Conservation (phyloP, 2,888 invertebrate genomes). For the Gastracanthus pulcherrimus region DNA sequence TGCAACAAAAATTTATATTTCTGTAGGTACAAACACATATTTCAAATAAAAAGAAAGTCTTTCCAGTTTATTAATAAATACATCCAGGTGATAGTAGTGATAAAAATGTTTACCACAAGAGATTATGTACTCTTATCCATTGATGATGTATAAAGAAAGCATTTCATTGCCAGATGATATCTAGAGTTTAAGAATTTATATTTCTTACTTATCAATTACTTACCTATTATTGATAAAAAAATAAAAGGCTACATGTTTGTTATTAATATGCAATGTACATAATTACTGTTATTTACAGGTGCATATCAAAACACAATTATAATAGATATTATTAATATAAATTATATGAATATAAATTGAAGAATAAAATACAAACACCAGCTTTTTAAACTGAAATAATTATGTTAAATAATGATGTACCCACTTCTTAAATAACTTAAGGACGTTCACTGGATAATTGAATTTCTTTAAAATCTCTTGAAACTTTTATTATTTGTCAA, state of each 20-base stretch:
- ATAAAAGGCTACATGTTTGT: not conserved
- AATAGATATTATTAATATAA: no score
- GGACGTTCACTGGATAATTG: no score
- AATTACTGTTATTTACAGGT: no score
- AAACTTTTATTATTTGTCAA: no score
- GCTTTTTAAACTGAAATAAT: no score
- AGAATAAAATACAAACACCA: no score
- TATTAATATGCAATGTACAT: not conserved
- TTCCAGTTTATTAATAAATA: slow-evolving; percentile 2
- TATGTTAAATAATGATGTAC: no score
- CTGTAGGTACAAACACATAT: not conserved
- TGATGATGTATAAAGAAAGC: not conserved
- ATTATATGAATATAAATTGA: no score
- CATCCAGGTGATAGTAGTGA: not conserved
- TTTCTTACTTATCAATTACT: not conserved
- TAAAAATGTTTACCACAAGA: slow-evolving; percentile 25
- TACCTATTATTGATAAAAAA: not conserved
- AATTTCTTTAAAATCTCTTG: no score
- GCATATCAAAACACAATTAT: no score
- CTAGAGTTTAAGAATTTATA: not conserved
- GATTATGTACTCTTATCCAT: slow-evolving; percentile 2
- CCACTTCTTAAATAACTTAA: no score
- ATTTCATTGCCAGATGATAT: not conserved
- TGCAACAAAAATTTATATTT: slow-evolving; percentile 27
- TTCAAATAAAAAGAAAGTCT: no score